Evolutionary conservation across 2,113 vertebrate genomes (phyloP).

Genomic region (Trematomus loennbergii): DNA sequence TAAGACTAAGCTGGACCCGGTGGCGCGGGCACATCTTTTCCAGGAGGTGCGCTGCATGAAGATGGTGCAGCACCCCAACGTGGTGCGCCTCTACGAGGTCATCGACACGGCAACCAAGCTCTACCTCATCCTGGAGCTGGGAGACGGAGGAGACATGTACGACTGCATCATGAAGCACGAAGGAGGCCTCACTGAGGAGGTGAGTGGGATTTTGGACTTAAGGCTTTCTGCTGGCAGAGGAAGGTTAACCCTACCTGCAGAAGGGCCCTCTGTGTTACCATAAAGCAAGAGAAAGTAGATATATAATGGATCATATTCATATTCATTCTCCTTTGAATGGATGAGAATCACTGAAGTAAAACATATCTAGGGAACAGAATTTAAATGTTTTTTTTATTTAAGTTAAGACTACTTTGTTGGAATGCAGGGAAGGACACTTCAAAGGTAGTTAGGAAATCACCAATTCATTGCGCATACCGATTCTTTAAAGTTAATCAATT

Average conservation of each 20-base stretch:
- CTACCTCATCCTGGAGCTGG: slow-evolving; percentile 97
- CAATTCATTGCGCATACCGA: slow-evolving; percentile 14
- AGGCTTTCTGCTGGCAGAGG: not conserved
- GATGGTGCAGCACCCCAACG: slow-evolving; percentile 98
- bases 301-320: not conserved
- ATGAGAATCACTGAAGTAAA: not conserved
- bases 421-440: slow-evolving; percentile 26
- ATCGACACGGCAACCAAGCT: slow-evolving; percentile 99
- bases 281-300: not conserved
- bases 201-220: slow-evolving; percentile 19
- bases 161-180: slow-evolving; percentile 99
- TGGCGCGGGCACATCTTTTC: slow-evolving; percentile 96
- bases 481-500: slow-evolving; percentile 32
- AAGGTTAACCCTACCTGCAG: not conserved
- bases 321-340: not conserved
- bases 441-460: slow-evolving; percentile 23
- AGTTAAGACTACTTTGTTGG: not conserved
- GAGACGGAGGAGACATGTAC: slow-evolving; percentile 98
- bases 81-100: slow-evolving; percentile 97
- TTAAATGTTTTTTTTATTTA: not conserved
- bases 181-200: slow-evolving; percentile 93
- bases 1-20: slow-evolving; percentile 96
- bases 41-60: slow-evolving; percentile 99
- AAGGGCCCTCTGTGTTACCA: not conserved
- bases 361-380: not conserved